Evolutionary conservation across 2,888 invertebrate species (phyloP), one percentile per base, ranked within the genome.

Genomic region (Meliscaeva auricollis): DNA sequence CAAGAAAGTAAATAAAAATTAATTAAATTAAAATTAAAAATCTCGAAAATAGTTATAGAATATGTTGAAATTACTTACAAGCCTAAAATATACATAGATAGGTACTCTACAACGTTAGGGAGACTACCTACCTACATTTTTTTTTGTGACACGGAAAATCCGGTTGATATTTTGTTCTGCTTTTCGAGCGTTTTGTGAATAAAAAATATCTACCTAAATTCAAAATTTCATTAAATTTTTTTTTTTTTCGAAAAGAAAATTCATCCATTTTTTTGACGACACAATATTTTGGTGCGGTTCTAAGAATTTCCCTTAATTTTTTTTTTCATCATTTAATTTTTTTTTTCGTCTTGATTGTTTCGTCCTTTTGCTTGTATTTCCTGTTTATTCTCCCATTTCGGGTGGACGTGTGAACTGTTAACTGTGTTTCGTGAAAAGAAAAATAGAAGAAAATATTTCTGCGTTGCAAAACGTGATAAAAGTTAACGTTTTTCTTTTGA

Each of bases 271-370:
- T 32, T 22, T 17, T 17, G 38, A 52, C 22, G 20, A 48, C 56
- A 64, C 54, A 83, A 70, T 83, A 83, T 83, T 74, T 83, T 83
- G 60, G 79, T 83, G 83, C 69, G 78, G 69, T 79, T 83, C 54
- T 64, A 58, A 35, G 52, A 79, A 83, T 56, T 50, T 64, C 35
- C 22, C 48, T 41, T 73, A 41, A 26, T 44, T 79, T 79, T 66
- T 44, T 56, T 22, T 30, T 46, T 32, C 32, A n/a, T n/a, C 9
- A 22, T 2, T 41, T 66, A n/a, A n/a, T 58, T 22, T 50, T 68
- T 73, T 76, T 69, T 52, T 22, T 17, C 0, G 46, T 76, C 72
- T 35, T 66, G 68, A 73, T 77, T 50, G 66, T 66, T 50, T 78
- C 54, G 22, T 58, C 38, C 44, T 64, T 17, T 73, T 35, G 62